These are phyloP conservation scores for Strongylocentrotus purpuratus DNA, from an alignment of 35 echinoderm and acorn worm species.

Conservation along the genomic window DNA sequence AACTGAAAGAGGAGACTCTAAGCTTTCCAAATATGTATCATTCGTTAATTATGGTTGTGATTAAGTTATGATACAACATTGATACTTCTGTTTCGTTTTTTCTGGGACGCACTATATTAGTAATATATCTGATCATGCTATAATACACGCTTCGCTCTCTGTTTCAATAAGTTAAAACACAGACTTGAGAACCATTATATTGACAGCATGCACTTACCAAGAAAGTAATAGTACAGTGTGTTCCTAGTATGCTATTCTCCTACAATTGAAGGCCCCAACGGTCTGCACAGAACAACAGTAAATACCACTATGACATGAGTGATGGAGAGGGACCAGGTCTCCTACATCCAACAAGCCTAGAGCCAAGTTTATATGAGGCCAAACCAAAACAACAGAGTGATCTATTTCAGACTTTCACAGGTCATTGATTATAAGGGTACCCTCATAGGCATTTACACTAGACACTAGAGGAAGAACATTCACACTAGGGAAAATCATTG, in stretches of 20 bases:
- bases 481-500: too few species aligned
- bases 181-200: not conserved
- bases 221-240: not conserved
- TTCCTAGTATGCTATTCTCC: not conserved
- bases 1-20: too few species aligned
- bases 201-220: not conserved
- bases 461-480: too few species aligned
- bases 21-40: too few species aligned
- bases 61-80: too few species aligned
- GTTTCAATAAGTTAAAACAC: not conserved
- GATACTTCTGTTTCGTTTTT: too few species aligned
- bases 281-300: not conserved
- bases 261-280: not conserved
- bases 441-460: not conserved
- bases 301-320: not conserved
- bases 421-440: not conserved
- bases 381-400: not conserved
- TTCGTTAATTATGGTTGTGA: too few species aligned
- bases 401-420: conserved; percentile 17
- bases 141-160: too few species aligned
- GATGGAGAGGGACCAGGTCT: not conserved
- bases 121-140: too few species aligned
- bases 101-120: too few species aligned
- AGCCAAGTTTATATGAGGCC: not conserved
- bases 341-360: not conserved